Evolutionary conservation across 2,113 vertebrate genomes (phyloP).

Genomic region (Aphyosemion australe): DNA sequence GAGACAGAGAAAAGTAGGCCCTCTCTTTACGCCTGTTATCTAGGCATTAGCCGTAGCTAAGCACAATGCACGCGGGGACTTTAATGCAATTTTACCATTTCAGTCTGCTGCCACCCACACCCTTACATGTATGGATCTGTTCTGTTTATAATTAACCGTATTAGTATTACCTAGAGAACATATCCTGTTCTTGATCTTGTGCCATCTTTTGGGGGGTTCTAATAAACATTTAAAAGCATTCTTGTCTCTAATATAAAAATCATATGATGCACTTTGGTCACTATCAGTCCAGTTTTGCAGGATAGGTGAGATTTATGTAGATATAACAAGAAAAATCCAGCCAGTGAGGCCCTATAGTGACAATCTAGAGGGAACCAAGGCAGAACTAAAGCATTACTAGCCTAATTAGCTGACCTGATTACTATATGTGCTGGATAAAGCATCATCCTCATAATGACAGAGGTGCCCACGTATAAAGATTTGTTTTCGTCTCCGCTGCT

Average conservation of each 20-base stretch:
- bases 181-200: constrained; percentile 55
- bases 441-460: constrained; percentile 34
- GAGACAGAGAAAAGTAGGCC: constrained; percentile 41
- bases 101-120: constrained; percentile 63
- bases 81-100: constrained; percentile 58
- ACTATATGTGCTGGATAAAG: constrained; percentile 59
- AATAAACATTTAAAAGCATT: constrained; percentile 35
- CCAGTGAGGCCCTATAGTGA: constrained; percentile 56
- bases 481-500: not conserved
- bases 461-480: constrained; percentile 23
- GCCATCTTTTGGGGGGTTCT: constrained; percentile 37
- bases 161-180: constrained; percentile 57
- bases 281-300: constrained; percentile 8
- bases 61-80: constrained; percentile 59
- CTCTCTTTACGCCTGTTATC: constrained; percentile 62
- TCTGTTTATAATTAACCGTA: constrained; percentile 66
- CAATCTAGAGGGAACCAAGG: constrained; percentile 68
- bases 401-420: constrained; percentile 79
- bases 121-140: constrained; percentile 63
- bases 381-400: constrained; percentile 67
- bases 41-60: constrained; percentile 61
- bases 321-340: constrained; percentile 16
- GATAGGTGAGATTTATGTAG: constrained; percentile 31
- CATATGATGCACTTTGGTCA: constrained; percentile 8
- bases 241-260: constrained; percentile 37